phyloP scores from a whole-genome alignment of 2,113 vertebrate species.

The Xiphias gladius region DNA sequence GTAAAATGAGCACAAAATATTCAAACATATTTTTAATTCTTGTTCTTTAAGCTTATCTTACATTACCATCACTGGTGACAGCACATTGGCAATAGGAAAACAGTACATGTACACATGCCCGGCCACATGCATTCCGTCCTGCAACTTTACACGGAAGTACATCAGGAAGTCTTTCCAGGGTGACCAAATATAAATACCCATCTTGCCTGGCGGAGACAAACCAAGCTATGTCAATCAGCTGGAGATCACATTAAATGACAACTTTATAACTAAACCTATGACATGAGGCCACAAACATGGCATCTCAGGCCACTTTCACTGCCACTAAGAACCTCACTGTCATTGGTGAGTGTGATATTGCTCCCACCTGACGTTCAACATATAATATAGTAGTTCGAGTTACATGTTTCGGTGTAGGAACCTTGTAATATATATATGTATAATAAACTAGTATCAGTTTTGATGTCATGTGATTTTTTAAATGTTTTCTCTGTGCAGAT shows the following conservation, averaged over 20 bases:
- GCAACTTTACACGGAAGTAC: slow-evolving; percentile 49
- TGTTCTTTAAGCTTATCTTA: not conserved
- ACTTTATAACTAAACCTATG: slow-evolving; percentile 12
- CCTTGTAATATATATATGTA: too few relatives aligned
- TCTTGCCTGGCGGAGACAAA: not conserved
- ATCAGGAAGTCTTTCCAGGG: slow-evolving; percentile 40
- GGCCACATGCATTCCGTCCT: slow-evolving; percentile 45
- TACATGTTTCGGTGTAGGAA: too few relatives aligned
- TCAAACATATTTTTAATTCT: too few relatives aligned
- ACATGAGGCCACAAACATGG: slow-evolving; percentile 35
- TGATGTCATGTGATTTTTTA: too few relatives aligned
- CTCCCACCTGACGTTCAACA: too few relatives aligned
- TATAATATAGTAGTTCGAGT: too few relatives aligned
- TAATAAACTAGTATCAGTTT: too few relatives aligned
- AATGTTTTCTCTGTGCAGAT: slow-evolving; percentile 28
- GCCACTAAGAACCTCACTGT: slow-evolving; percentile 18
- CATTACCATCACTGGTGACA: slow-evolving; percentile 21
- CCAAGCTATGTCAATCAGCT: not conserved
- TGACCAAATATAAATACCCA: slow-evolving; percentile 5
- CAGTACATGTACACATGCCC: slow-evolving; percentile 38
- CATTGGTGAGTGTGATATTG: slow-evolving; percentile 19
- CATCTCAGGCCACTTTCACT: not conserved
- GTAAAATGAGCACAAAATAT: too few relatives aligned
- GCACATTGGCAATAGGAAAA: slow-evolving; percentile 26
- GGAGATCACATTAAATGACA: slow-evolving; percentile 10